Base-by-base conservation (phyloP, 2,888 invertebrate genomes). In the Lysandra bellargus region DNA sequence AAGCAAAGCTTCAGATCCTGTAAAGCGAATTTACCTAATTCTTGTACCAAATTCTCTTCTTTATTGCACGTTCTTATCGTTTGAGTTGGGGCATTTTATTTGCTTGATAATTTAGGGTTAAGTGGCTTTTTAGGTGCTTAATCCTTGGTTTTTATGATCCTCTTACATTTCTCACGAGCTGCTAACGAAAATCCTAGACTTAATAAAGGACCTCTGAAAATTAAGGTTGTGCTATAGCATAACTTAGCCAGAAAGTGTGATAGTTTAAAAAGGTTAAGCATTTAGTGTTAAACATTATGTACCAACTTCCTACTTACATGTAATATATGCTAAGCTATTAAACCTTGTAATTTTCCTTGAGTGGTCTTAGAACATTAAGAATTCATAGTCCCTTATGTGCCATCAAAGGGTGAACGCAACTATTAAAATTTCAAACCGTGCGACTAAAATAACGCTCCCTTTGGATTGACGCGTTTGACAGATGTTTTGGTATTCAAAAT, bases 401-500 rank as follows among this genome's bases (percentile, higher is more conserved):
- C 90, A 91, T 90, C 87, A 87, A 88, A 89, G 92, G 92, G 94
- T 93, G 93, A 93, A 93, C 91, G 94, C 91, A 91, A 91, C 94
- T 89, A 93, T 94, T 93, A 94, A 94, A 94, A 92, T 93, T 94
- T 93, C 91, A 93, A 93, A 92, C 90, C 92, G 88, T 89, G 90
- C 89, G 90, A 90, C 93, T 90, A 88, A 92, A 92, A 93, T 92
- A 92, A 91, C 89, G 88, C 87, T 88, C 89, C 89, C 89, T 89
- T 89, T 87, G 88, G 89, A 90, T 89, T 90, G 90, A 91, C 87
- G 87, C 86, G 87, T 85, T 86, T 76, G 76, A 76, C 76, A 57
- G 33, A 76, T 53, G 33, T 14, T 53, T 33, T 4, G 84, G 82
- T 82, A 82, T 81, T 84, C 87, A 83, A 91, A 83, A 88, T 87